Base-by-base conservation (phyloP, 2,797 vertebrate genomes). In the Danio tinwini region DNA sequence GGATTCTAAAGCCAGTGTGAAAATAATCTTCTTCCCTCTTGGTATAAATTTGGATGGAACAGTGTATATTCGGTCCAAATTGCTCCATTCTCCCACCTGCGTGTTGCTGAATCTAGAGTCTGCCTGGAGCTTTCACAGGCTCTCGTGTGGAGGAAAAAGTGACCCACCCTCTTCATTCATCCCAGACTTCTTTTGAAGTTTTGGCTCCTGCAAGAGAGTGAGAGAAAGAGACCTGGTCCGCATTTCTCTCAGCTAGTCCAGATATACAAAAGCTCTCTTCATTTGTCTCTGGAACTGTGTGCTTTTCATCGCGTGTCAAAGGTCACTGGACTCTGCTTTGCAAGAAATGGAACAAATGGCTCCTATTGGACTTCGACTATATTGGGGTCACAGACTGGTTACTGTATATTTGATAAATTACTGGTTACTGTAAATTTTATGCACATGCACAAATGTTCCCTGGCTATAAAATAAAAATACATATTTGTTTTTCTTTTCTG, bases 181-280 rank as follows among this genome's bases (percentile, higher is more conserved):
- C 77, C 68, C 55, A 80, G 52, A 81, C 65, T 44, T 59, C 70
- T 71, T 74, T 68, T 56, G 81, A 81, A 82, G 74, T 78, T 40
- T 86, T 76, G 53, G 56, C 40, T 75, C 70, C 78, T 81, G 39
- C 45, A 62, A 53, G 55, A 61, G 52, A 65, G 50, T 64, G 61
- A 72, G 52, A 50, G 59, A 71, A 56, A 59, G 77, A 78, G 53
- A 65, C 78, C 45, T 78, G 74, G 55, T 61, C 71, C 42, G 44
- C 83, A 81, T 83, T 79, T 78, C 47, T 47, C 29, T 40, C 16
- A 17, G 44, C 5, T 62, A 17, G 11, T 9, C 58, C 50, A 76
- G 74, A 56, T 49, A 81, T 68, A 87, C 83, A 88, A 87, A 86
- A 78, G 74, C 74, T 83, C 69, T 75, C 73, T 90, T 84, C 47